Base-by-base conservation (phyloP, 1,140 invertebrate species). In the Cyphomyrmex costatus region DNA sequence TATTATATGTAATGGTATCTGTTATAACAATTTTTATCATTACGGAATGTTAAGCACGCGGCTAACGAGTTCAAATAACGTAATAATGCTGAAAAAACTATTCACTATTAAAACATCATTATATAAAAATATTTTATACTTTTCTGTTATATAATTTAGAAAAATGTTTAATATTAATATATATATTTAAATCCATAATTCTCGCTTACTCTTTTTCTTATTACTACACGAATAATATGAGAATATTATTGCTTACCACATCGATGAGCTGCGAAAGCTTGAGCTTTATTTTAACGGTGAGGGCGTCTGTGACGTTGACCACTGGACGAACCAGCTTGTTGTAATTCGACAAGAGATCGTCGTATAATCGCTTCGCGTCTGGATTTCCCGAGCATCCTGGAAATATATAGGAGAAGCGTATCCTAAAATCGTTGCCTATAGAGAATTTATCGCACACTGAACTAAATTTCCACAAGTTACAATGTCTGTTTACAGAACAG, bases 181-280 rank as follows among this genome's bases (percentile, higher is more conserved):
- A n/a, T n/a, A n/a, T n/a, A 19, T 27, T 42, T n/a, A 8, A 27
- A 63, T 74, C 12, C 27, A 8, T 36, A 49, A 74, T 74, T 84
- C 27, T 5, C 1, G 42, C 5, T 33, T 19, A 49, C 24, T 65
- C 33, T 24, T 36, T 10, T 14, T 65, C 10, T 8, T 16, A 19
- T 58, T 74, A 10, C 30, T 24, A 8, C 12, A 46, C 36, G 12
- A 63, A 7, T 7, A 16, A 56, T 21, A 42, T 24, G 51, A 49
- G 7, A 10, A 27, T 53, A 33, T n/a, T 3, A 49, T 49, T 60
- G 97, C 98, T 97, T 95, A 99, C 98, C 95, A 99, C 98, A 95
- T 99, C 98, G 92, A 99, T 98, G 93, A 99, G 97, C 95, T 99
- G 98, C 61, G 98, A 98, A 74, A 99, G 96, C 95, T 99, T 99